Conservation (phyloP, 2,888 invertebrate species). For the Silvanus unidentatus region DNA sequence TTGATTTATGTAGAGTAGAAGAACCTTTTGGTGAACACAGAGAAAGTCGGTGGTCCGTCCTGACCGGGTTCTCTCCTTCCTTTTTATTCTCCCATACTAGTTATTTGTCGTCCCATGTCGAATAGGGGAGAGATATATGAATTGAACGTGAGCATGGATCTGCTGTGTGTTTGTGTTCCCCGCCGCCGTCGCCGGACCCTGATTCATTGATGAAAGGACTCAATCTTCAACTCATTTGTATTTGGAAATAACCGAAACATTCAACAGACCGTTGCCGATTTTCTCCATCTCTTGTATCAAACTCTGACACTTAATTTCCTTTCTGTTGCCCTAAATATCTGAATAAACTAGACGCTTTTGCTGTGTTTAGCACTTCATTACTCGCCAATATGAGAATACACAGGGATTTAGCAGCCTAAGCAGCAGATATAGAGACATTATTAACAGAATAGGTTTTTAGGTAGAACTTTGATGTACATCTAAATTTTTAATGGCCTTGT, state of each 20-base stretch:
- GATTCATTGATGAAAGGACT: constrained; percentile 19
- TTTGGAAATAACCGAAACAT: constrained; percentile 29
- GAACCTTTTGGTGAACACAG: no score
- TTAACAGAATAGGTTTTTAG: no score
- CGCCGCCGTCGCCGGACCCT: constrained; percentile 4
- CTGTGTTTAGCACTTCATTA: constrained; percentile 13
- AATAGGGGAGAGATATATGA: constrained; percentile 24
- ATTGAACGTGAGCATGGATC: constrained; percentile 4
- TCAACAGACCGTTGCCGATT: constrained; percentile 17
- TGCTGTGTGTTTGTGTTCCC: neutral
- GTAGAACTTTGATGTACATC: no score
- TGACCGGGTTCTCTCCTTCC: neutral
- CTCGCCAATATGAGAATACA: no score
- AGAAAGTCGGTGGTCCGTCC: constrained; percentile 4
- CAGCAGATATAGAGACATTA: no score
- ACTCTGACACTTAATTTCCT: constrained; percentile 38
- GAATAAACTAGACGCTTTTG: constrained; percentile 28
- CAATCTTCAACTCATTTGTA: constrained; percentile 31
- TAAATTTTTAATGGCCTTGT: no score
- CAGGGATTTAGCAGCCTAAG: no score
- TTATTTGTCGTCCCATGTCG: constrained; percentile 31
- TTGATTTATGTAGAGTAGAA: constrained; percentile 1
- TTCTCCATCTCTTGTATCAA: constrained; percentile 34
- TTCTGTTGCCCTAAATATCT: constrained; percentile 32
- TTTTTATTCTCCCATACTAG: constrained; percentile 13